Evolutionary conservation across 2,888 invertebrate species (phyloP).

Genomic region (Epinotia nisella): DNA sequence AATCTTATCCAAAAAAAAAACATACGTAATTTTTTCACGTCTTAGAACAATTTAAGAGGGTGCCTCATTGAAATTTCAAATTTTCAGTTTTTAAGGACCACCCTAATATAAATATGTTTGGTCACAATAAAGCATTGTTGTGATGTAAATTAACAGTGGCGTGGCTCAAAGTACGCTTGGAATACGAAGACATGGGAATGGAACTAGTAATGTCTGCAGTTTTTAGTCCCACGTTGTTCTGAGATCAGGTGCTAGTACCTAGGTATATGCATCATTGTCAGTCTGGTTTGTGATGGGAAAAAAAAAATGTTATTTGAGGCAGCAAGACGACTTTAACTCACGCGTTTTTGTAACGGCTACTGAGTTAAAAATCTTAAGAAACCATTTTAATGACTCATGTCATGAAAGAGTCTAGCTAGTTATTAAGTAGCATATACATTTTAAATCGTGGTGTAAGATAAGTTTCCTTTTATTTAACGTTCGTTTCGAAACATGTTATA

Average conservation of each 20-base stretch:
- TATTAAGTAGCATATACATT: slow-evolving; percentile 40
- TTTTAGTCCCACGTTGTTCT: slow-evolving; percentile 11
- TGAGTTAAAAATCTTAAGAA: not conserved
- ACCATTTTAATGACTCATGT: not conserved
- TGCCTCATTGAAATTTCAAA: no score
- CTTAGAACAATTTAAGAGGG: no score
- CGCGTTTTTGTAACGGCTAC: slow-evolving; percentile 1
- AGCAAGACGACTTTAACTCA: slow-evolving; percentile 6
- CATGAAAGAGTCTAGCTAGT: slow-evolving; percentile 31
- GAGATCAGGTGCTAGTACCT: not conserved
- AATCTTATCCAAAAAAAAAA: no score
- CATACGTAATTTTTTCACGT: no score
- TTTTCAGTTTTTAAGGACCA: no score
- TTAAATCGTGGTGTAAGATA: slow-evolving; percentile 38
- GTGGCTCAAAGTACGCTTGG: not conserved
- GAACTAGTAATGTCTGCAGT: not conserved
- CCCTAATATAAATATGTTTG: not conserved
- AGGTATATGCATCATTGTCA: slow-evolving; percentile 1
- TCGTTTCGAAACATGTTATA: slow-evolving; percentile 35
- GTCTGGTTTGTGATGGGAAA: not conserved
- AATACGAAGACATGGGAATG: not conserved
- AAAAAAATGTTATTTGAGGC: slow-evolving; percentile 5
- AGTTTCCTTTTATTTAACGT: slow-evolving; percentile 38
- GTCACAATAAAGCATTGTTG: slow-evolving; percentile 12
- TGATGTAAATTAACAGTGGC: not conserved